Evolutionary conservation across 2,888 invertebrate species (phyloP).

Genomic region (Andrena camellia): DNA sequence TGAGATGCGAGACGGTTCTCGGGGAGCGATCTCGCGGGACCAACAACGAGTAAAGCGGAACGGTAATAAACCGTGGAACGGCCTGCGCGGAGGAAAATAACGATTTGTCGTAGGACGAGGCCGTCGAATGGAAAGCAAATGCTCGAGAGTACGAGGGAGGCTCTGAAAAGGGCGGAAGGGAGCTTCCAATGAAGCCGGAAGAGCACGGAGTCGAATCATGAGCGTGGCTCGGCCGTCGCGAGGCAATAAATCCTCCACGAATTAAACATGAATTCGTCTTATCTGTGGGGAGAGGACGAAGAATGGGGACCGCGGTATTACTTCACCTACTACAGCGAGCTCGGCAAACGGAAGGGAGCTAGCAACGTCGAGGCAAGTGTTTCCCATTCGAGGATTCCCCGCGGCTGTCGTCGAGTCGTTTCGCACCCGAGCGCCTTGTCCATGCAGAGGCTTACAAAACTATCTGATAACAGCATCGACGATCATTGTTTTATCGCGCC

Average conservation of each 20-base stretch:
- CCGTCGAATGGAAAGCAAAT: slow-evolving; percentile 1
- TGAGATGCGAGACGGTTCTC: slow-evolving; percentile 13
- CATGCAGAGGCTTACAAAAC: background rate
- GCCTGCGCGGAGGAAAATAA: background rate
- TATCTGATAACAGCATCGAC: background rate
- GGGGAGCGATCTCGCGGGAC: background rate
- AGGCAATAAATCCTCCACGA: background rate
- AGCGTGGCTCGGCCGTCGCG: background rate
- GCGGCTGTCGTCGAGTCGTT: too few relatives aligned
- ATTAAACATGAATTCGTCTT: slow-evolving; percentile 85
- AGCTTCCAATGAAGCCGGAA: background rate
- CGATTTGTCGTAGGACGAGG: background rate
- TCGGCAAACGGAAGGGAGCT: slow-evolving; percentile 84
- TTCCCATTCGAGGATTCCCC: too few relatives aligned
- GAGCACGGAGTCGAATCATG: background rate
- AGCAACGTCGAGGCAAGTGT: slow-evolving; percentile 83
- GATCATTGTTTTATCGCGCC: slow-evolving; percentile 3
- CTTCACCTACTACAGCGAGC: slow-evolving; percentile 87
- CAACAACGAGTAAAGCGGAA: background rate
- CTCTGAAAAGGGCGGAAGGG: background rate
- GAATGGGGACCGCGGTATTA: slow-evolving; percentile 87
- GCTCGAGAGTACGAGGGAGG: background rate
- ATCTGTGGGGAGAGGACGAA: slow-evolving; percentile 86
- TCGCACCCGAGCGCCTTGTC: background rate
- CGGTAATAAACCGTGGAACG: background rate